Evolutionary conservation across 2,888 invertebrate species (phyloP), one percentile per base, ranked within the genome.

Genomic region (Tenthredo amoena): DNA sequence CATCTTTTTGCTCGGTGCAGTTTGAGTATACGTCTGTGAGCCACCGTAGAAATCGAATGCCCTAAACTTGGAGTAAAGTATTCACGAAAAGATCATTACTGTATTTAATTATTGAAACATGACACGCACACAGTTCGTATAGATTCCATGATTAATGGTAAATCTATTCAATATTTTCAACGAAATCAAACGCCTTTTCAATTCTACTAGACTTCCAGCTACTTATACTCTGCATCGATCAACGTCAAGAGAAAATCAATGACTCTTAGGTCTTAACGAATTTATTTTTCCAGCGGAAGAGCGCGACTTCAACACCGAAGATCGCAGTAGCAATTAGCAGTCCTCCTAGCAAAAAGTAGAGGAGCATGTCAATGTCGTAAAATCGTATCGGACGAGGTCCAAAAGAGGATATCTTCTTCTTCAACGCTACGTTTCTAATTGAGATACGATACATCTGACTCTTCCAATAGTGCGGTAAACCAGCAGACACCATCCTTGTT

Each of bases 161-260:
- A n/a, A 43, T 74, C 40, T 43, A 74, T 74, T 43, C 12, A 43
- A 43, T 74, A n/a, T 43, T 40, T 74, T 40, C 43, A 74, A 74
- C 9, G 72, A 43, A 43, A 43, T 74, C 72, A 74, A 74, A 37
- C 15, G 7, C 21, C 43, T 12, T 21, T 74, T n/a, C 18, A 21
- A n/a, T 37, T 21, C 6, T 21, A 21, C 0, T 74, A 43, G n/a
- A 74, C 40, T 40, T 43, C 21, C 40, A 21, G 72, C 21, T 34
- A 71, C 31, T n/a, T 15, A 2, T 34, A 37, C 43, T 43, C 21
- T 9, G 15, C 43, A 74, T 74, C 72, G 21, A 74, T 43, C 40
- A 74, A 43, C 43, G 72, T 74, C 72, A 43, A 43, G 10, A 26
- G 9, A 21, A 43, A 5, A 43, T 74, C n/a, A 40, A 43, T 43